These are phyloP conservation scores for Parazoanthus atlanticus DNA, from an alignment of 92 coral and sea anemone species.

Conservation along the genomic window DNA sequence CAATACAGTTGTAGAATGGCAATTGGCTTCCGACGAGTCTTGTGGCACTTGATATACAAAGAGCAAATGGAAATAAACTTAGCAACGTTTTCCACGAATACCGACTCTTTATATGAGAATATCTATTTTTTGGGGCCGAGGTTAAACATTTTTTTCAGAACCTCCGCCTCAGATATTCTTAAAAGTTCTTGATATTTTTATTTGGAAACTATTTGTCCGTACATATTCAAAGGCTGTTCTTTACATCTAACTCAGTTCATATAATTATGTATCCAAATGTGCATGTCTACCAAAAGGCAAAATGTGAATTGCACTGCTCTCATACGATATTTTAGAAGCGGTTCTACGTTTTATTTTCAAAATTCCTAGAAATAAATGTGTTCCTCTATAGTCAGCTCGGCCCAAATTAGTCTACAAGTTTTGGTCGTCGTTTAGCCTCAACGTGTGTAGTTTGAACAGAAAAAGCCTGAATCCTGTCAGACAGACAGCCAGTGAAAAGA, in stretches of 20 bases:
- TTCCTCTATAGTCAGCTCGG: no score
- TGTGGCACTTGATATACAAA: slow-evolving; percentile 18
- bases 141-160: slow-evolving; percentile 11
- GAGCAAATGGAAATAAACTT: slow-evolving; percentile 8
- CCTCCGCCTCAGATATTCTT: slow-evolving; percentile 10
- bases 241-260: neutral
- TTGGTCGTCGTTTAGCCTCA: neutral
- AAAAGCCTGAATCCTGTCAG: no score
- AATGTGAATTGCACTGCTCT: slow-evolving; percentile 6
- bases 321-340: slow-evolving; percentile 16
- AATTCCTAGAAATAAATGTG: neutral
- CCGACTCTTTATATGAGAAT: neutral
- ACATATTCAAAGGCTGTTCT: neutral
- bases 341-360: neutral
- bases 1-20: slow-evolving; percentile 13
- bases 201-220: slow-evolving; percentile 23
- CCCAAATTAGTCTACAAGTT: slow-evolving; percentile 4
- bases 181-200: slow-evolving; percentile 13
- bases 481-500: neutral
- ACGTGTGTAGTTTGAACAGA: no score
- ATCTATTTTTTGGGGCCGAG: slow-evolving; percentile 5
- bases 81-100: slow-evolving; percentile 18
- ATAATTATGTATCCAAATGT: no score
- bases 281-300: no score
- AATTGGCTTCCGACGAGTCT: slow-evolving; percentile 11